Evolutionary conservation across 2,113 vertebrate genomes (phyloP).

Genomic region (Lota lota): DNA sequence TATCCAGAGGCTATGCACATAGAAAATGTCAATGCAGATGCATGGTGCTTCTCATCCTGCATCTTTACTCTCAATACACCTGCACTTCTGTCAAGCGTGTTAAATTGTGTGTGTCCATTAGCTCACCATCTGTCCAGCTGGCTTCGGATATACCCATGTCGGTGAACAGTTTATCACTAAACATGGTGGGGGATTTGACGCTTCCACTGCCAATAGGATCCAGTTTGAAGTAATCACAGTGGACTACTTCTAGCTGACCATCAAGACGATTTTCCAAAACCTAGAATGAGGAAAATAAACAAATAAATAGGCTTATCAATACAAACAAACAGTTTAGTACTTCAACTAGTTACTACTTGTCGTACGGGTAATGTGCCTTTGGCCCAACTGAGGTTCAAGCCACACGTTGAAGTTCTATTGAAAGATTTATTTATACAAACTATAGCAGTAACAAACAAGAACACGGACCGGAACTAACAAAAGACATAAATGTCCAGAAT

Average conservation of each 20-base stretch:
- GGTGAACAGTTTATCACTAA: conserved; percentile 79
- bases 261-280: conserved; percentile 70
- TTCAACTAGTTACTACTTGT: no score
- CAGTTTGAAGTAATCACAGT: conserved; percentile 87
- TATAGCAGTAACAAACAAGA: no score
- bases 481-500: no score
- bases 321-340: no score
- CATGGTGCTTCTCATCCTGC: no score
- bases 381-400: no score
- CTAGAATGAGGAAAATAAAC: conserved; percentile 50
- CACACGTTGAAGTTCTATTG: no score
- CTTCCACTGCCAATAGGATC: conserved; percentile 70
- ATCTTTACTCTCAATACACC: no score
- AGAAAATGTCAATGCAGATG: no score
- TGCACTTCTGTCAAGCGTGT: neutral
- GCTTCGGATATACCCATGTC: conserved; percentile 77
- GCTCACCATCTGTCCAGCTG: conserved; percentile 79
- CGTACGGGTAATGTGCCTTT: no score
- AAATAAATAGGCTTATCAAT: neutral
- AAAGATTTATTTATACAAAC: no score
- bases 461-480: no score
- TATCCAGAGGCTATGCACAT: neutral
- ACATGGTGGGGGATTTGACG: conserved; percentile 71
- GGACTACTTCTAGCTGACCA: conserved; percentile 80
- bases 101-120: neutral